Evolutionary conservation across 2,113 vertebrate species (phyloP).

Genomic region (Coryphaenoides rupestris): DNA sequence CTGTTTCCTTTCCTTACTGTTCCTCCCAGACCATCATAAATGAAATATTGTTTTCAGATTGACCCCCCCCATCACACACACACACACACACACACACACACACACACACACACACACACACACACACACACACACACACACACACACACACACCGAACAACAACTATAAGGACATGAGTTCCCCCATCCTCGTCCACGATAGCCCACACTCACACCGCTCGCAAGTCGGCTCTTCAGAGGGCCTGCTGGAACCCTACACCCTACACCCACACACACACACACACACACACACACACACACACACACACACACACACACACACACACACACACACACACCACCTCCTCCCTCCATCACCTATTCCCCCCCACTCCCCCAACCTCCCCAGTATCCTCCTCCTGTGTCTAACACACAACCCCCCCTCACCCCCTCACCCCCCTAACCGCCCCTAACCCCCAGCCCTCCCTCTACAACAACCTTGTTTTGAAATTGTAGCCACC

Average conservation of each 20-base stretch:
- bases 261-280: neutral
- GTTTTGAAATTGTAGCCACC: neutral
- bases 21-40: neutral
- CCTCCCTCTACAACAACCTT: neutral
- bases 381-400: neutral
- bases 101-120: constrained; percentile 5
- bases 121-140: neutral
- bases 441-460: constrained; percentile 1
- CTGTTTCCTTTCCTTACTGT: neutral
- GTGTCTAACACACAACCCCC: no score
- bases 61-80: constrained; percentile 6
- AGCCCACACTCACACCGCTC: neutral
- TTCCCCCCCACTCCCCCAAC: neutral
- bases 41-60: constrained; percentile 19
- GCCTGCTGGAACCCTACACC: neutral
- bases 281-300: neutral
- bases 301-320: neutral
- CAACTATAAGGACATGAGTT: neutral
- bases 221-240: neutral
- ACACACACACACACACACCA: neutral
- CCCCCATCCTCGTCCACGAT: neutral
- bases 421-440: constrained; percentile 34
- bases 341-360: neutral
- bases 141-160: constrained; percentile 1
- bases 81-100: constrained; percentile 7